Evolutionary conservation across 1,140 invertebrate species (phyloP).

Genomic region (Euwallacea fornicatus): DNA sequence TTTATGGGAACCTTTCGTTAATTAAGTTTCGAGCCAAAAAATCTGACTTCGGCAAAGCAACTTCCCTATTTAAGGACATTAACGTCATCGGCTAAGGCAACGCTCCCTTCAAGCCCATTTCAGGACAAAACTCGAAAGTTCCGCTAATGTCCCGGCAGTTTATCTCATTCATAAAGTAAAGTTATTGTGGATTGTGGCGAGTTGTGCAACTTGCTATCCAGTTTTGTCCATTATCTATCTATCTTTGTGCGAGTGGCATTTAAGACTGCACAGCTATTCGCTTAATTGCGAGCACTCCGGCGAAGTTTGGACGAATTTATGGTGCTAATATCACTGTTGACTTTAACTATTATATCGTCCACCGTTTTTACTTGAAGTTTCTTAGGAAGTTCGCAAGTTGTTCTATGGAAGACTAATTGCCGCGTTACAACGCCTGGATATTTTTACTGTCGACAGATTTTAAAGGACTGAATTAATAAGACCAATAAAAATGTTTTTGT

Average conservation of each 20-base stretch:
- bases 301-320: slow-evolving; percentile 8
- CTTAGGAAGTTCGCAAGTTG: too few relatives aligned
- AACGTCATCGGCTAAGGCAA: too few relatives aligned
- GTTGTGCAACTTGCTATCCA: slow-evolving; percentile 24
- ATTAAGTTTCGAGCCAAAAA: too few relatives aligned
- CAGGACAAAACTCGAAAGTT: slow-evolving; percentile 17
- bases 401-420: too few relatives aligned
- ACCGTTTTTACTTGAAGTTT: neutral
- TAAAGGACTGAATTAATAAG: too few relatives aligned
- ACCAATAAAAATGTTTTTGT: too few relatives aligned
- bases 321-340: slow-evolving; percentile 1
- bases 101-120: neutral
- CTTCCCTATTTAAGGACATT: too few relatives aligned
- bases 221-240: slow-evolving; percentile 28
- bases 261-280: slow-evolving; percentile 12
- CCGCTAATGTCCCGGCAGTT: slow-evolving; percentile 20
- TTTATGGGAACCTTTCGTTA: too few relatives aligned
- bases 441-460: too few relatives aligned
- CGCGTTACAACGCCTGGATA: too few relatives aligned
- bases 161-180: slow-evolving; percentile 31
- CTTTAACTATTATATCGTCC: neutral
- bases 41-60: too few relatives aligned
- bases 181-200: slow-evolving; percentile 22
- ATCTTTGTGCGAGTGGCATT: slow-evolving; percentile 22
- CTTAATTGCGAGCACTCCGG: slow-evolving; percentile 10